Evolutionary conservation across 1,140 invertebrate genomes (phyloP).

Genomic region (Thaumatotibia leucotreta): DNA sequence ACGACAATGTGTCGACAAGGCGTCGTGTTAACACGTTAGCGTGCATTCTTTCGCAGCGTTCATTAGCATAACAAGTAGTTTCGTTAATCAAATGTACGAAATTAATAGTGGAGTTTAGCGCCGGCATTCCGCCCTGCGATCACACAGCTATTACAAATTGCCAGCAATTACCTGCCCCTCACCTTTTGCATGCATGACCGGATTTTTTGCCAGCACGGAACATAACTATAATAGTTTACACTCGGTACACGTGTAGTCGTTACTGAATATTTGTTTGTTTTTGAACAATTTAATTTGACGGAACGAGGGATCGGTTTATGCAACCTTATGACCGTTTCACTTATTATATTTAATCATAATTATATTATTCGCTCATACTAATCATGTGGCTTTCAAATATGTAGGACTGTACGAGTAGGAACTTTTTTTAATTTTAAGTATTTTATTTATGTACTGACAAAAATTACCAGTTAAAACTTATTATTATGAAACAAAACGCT

Average conservation of each 20-base stretch:
- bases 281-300: not conserved
- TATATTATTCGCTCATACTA: no score
- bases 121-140: slow-evolving; percentile 66
- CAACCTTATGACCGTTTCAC: no score
- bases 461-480: no score
- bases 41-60: slow-evolving; percentile 72
- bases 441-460: no score
- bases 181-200: slow-evolving; percentile 39
- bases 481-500: no score
- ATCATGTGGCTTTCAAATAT: no score
- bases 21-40: slow-evolving; percentile 63
- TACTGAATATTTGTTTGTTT: slow-evolving; percentile 20
- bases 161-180: slow-evolving; percentile 62
- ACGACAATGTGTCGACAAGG: slow-evolving; percentile 69
- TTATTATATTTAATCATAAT: no score
- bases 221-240: slow-evolving; percentile 39
- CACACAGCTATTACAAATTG: slow-evolving; percentile 72
- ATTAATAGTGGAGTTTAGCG: slow-evolving; percentile 75
- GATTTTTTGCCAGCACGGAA: slow-evolving; percentile 47
- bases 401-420: no score
- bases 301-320: not conserved
- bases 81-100: slow-evolving; percentile 76
- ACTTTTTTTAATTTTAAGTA: no score
- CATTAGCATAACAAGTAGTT: slow-evolving; percentile 75
- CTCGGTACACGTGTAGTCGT: slow-evolving; percentile 15